These are phyloP conservation scores for Gambusia affinis DNA, from an alignment of 2,113 vertebrate species.

Conservation along the genomic window DNA sequence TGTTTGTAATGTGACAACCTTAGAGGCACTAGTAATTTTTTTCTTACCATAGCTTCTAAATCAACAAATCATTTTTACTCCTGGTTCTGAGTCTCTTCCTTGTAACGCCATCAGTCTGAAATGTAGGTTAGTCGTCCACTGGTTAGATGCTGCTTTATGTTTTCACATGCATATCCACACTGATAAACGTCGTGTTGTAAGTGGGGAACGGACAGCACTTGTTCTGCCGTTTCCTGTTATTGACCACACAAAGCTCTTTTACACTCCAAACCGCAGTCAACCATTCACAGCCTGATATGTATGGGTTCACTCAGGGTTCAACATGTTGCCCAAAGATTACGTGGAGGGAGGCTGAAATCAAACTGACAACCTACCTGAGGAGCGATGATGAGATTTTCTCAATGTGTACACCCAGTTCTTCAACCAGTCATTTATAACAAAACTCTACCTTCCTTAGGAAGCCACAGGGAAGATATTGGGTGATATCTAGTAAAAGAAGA, in stretches of 20 bases:
- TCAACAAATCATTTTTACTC: background rate
- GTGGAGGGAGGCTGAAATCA: too few species aligned
- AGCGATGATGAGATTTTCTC: too few species aligned
- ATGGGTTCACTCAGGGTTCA: too few species aligned
- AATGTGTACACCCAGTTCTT: too few species aligned
- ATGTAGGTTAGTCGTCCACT: background rate
- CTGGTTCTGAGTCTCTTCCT: background rate
- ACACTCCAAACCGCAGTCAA: background rate
- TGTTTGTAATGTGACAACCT: background rate
- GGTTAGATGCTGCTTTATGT: background rate
- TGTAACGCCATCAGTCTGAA: background rate
- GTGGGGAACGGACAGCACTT: background rate
- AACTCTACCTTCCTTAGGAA: too few species aligned
- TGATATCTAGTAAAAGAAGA: background rate
- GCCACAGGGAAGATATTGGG: background rate
- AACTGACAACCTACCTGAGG: too few species aligned
- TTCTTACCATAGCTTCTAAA: background rate
- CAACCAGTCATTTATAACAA: too few species aligned
- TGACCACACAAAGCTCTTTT: background rate
- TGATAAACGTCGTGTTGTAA: background rate
- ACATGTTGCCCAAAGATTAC: too few species aligned
- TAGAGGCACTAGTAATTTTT: background rate
- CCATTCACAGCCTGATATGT: too few species aligned
- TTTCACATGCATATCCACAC: background rate
- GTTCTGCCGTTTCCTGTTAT: background rate